phyloP scores from a whole-genome alignment of 2,888 invertebrate species.

The Drosophila recens region DNA sequence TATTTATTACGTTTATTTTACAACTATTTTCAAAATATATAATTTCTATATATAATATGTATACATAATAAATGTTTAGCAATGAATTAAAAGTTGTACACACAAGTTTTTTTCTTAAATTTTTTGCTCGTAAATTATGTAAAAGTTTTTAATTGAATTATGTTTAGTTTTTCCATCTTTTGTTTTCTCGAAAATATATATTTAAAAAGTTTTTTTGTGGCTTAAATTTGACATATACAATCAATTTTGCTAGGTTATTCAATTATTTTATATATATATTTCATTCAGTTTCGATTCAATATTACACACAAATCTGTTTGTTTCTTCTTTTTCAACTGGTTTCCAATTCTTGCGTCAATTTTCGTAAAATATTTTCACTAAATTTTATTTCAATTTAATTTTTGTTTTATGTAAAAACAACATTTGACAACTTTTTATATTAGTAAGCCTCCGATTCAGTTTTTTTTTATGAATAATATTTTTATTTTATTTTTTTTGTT shows the following conservation, averaged over 20 bases:
- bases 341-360: constrained; percentile 31
- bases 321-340: constrained; percentile 3
- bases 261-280: constrained; percentile 11
- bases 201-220: constrained; percentile 40
- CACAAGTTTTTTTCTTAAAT: constrained; percentile 21
- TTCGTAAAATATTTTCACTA: constrained; percentile 39
- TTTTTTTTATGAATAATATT: constrained; percentile 15
- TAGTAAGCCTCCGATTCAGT: constrained; percentile 68
- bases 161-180: constrained; percentile 3
- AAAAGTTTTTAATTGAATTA: constrained; percentile 32
- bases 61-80: constrained; percentile 71
- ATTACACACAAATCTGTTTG: constrained; percentile 29
- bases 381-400: constrained; percentile 21
- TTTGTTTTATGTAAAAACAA: constrained; percentile 44
- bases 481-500: constrained; percentile 15
- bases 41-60: constrained; percentile 63
- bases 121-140: constrained; percentile 45
- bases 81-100: constrained; percentile 69
- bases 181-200: constrained; percentile 52
- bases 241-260: constrained; percentile 62
- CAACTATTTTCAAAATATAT: constrained; percentile 77
- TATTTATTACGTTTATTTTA: constrained; percentile 67
- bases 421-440: constrained; percentile 42
- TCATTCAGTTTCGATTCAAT: constrained; percentile 18
- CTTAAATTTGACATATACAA: constrained; percentile 46